Percentiles rank a stretch among this genome's conserved stretches.
Evolutionary conservation across 2,797 vertebrate species (phyloP).

Genomic region (Phataginus tetradactyla): DNA sequence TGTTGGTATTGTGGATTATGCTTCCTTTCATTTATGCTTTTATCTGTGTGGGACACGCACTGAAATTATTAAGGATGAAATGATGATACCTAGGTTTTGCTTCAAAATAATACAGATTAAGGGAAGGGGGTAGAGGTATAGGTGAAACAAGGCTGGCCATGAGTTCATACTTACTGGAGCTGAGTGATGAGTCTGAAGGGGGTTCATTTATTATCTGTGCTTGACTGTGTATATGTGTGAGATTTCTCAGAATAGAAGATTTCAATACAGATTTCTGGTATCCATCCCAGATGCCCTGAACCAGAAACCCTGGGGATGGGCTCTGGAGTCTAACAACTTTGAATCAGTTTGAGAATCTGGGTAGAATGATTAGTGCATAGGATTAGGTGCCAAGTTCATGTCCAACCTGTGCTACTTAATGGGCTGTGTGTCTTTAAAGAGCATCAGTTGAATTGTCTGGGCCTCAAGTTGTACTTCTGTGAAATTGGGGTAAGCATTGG

Average conservation of each 20-base stretch:
- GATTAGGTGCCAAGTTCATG: not conserved
- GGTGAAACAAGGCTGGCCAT: not conserved
- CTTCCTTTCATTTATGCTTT: not conserved
- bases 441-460: not conserved
- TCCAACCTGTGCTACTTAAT: not conserved
- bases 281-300: not conserved
- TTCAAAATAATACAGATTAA: not conserved
- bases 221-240: not conserved
- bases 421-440: not conserved
- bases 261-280: not conserved
- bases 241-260: not conserved
- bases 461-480: not conserved
- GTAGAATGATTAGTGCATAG: not conserved
- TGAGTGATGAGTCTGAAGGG: not conserved
- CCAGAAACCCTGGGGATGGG: not conserved
- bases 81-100: not conserved
- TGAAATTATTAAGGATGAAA: not conserved
- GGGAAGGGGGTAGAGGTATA: no score
- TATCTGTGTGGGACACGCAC: not conserved
- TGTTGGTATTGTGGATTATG: not conserved
- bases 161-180: not conserved
- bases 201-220: not conserved
- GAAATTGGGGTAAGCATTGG: not conserved
- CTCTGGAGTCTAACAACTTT: not conserved
- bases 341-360: not conserved